phyloP scores from a whole-genome alignment of 2,888 invertebrate species.

The Ptychoptera albimana region DNA sequence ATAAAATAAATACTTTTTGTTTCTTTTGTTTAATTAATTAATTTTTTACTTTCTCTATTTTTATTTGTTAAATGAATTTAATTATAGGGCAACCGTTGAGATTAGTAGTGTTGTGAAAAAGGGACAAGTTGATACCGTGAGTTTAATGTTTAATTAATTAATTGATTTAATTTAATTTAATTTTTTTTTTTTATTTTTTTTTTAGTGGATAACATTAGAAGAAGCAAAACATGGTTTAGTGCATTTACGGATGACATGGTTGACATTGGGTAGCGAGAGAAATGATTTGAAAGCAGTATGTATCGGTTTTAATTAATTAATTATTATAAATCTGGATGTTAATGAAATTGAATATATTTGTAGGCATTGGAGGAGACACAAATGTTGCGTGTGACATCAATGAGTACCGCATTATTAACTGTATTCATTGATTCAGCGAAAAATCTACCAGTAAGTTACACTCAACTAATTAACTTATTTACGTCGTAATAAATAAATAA shows the following conservation, averaged over 20 bases:
- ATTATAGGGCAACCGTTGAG: conserved; percentile 50
- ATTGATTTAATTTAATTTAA: conserved; percentile 5
- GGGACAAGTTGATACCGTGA: conserved; percentile 54
- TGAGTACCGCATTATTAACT: conserved; percentile 63
- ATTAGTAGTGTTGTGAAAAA: conserved; percentile 51
- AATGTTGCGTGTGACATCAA: conserved; percentile 51
- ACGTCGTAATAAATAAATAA: not conserved
- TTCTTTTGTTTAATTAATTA: too few relatives aligned
- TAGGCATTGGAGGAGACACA: conserved; percentile 62
- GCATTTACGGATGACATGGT: conserved; percentile 80
- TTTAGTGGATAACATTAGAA: conserved; percentile 86
- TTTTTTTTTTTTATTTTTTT: too few relatives aligned
- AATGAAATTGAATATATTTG: conserved; percentile 11
- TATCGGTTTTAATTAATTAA: conserved; percentile 12
- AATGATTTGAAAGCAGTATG: conserved; percentile 59
- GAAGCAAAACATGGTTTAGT: conserved; percentile 91
- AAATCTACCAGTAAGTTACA: conserved; percentile 64
- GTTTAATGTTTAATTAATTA: conserved; percentile 3
- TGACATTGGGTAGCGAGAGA: conserved; percentile 55
- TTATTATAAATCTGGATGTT: conserved; percentile 2
- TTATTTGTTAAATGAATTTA: not conserved
- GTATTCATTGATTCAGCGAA: conserved; percentile 87
- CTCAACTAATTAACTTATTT: not conserved
- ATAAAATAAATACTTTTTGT: too few relatives aligned
- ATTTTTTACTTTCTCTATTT: too few relatives aligned